Base-by-base conservation (phyloP, 2,888 invertebrate genomes). In the Chrysolina oricalcia region DNA sequence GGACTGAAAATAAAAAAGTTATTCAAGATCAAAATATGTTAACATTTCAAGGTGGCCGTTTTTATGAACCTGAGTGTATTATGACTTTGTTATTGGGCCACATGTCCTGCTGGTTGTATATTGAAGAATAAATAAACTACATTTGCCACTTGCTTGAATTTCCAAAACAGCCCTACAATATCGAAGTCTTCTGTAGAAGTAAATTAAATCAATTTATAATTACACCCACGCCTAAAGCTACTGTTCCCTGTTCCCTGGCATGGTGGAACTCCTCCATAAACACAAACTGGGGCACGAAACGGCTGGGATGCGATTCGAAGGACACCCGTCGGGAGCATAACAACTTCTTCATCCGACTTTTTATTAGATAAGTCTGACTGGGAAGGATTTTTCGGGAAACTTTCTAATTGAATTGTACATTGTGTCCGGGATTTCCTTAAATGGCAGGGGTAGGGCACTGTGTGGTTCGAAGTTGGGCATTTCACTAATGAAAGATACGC, bases 321-420 rank as follows among this genome's bases (percentile, higher is more conserved):
- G 59, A 59, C 59, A 59, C 59, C 59, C 15, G 35, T 27, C 35
- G 59, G 59, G 59, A 59, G 35, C 59, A 23, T 27, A 59, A 59
- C 59, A 59, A 59, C 59, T 59, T 59, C 35, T 59, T 27, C n/a
- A 56, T 56, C 21, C 56, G 56, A 56, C 56, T 59, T 27, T 27
- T 59, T 59, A 59, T 59, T 59, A 59, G 59, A 59, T 59, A 23
- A 59, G 23, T 35, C 59, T 59, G 59, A 59, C 27, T 27, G 59
- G n/a, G 35, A 59, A 27, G 59, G 27, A 35, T 59, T 35, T 59
- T 23, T n/a, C 13, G 59, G 59, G n/a, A 59, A 59, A 59, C 59
- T 59, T 35, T 35, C 59, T 35, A 59, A 59, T 59, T 35, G 59
- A 59, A 59, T 59, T 59, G 15, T 35, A 59, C 35, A 35, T 35